Percentiles rank a stretch among this genome's conserved stretches.
Evolutionary conservation across 2,888 invertebrate genomes (phyloP).

Genomic region (Aspidiotus destructor): DNA sequence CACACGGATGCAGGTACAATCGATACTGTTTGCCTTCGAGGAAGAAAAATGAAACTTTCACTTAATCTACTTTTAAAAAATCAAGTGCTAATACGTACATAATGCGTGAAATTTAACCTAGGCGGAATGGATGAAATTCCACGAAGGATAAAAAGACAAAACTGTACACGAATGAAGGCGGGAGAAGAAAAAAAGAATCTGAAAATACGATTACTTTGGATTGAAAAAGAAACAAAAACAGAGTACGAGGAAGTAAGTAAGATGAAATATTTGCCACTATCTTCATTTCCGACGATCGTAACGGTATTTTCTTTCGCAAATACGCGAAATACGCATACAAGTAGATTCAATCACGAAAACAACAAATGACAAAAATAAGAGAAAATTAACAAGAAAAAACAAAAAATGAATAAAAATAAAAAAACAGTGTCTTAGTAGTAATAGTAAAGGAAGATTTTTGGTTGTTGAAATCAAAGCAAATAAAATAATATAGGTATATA

Average conservation of each 20-base stretch:
- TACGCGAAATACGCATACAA: neutral
- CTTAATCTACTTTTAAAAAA: no score
- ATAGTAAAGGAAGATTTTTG: constrained; percentile 19
- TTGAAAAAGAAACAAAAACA: neutral
- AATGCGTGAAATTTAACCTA: no score
- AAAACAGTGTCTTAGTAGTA: constrained; percentile 14
- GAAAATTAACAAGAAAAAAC: constrained; percentile 13
- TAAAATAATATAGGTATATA: neutral
- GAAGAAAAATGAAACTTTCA: no score
- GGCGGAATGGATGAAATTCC: no score
- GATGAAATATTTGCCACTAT: neutral
- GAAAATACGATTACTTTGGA: no score
- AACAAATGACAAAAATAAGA: constrained; percentile 8
- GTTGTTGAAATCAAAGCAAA: constrained; percentile 19
- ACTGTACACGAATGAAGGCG: no score
- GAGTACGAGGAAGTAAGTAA: neutral
- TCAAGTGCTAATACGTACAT: no score
- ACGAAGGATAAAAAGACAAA: no score
- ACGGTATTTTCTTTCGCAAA: no score
- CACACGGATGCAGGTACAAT: no score
- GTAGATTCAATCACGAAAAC: neutral
- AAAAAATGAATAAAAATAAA: constrained; percentile 7
- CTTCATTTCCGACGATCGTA: neutral
- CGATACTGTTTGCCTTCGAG: no score
- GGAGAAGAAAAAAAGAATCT: no score